A percentile compares a stretch with the other conserved stretches of the same genome.
Conservation (phyloP, 2,888 invertebrate species). For the Rotaria macrura region DNA sequence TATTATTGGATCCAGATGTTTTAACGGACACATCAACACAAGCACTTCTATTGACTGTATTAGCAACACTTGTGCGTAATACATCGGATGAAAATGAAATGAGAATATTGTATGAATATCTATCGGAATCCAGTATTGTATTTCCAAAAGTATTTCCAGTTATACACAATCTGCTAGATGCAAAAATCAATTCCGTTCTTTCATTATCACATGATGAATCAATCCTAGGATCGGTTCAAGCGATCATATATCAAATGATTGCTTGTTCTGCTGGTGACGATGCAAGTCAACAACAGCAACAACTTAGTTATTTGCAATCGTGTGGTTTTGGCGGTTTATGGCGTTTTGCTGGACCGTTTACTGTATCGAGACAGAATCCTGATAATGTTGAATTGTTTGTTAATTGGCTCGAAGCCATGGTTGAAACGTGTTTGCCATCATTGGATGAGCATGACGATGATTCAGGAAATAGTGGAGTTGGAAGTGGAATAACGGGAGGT, state of each 20-base stretch:
- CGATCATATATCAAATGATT: conserved; percentile 92
- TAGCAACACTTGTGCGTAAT: conserved; percentile 84
- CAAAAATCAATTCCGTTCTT: conserved; percentile 83
- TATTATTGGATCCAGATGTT: conserved; percentile 82
- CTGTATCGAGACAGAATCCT: conserved; percentile 59
- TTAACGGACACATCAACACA: conserved; percentile 82
- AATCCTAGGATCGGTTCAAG: conserved; percentile 83
- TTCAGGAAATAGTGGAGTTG: background rate
- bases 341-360: conserved; percentile 93
- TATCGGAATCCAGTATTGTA: conserved; percentile 91
- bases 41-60: conserved; percentile 79
- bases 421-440: conserved; percentile 76
- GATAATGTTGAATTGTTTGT: conserved; percentile 90
- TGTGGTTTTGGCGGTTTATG: conserved; percentile 87
- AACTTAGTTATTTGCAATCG: conserved; percentile 76
- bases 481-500: background rate
- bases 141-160: conserved; percentile 85
- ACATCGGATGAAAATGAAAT: conserved; percentile 90
- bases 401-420: conserved; percentile 91
- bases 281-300: conserved; percentile 64
- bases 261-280: conserved; percentile 64
- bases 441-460: conserved; percentile 37
- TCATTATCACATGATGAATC: conserved; percentile 85
- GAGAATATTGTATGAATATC: conserved; percentile 82
- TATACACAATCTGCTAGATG: conserved; percentile 75